These are phyloP conservation scores for Cenopis cana DNA, from an alignment of 2,888 invertebrate genomes.

Conservation along the genomic window DNA sequence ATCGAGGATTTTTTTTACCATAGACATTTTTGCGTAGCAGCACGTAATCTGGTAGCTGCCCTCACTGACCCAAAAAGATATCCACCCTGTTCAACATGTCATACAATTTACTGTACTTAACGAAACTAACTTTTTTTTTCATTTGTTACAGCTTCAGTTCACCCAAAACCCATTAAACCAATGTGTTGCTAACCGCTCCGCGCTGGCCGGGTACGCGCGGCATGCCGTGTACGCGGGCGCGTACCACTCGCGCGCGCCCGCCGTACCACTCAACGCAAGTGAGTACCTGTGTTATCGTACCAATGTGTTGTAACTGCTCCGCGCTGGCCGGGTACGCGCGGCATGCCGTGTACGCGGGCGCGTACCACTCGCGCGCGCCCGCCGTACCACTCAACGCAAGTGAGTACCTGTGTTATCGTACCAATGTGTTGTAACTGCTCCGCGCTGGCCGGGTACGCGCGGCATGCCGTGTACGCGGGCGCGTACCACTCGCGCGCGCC, in stretches of 20 bases:
- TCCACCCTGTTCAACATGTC: too few species aligned
- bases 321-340: slow-evolving; percentile 63
- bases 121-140: neutral
- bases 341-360: too few species aligned
- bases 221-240: slow-evolving; percentile 76
- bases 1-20: too few species aligned
- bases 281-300: slow-evolving; percentile 55
- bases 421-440: too few species aligned
- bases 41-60: too few species aligned
- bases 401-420: neutral
- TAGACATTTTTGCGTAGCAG: too few species aligned
- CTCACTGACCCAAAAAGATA: too few species aligned
- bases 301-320: slow-evolving; percentile 51
- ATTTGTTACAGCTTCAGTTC: slow-evolving; percentile 32
- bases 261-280: slow-evolving; percentile 81
- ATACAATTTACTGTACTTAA: neutral
- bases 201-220: slow-evolving; percentile 80
- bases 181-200: slow-evolving; percentile 53
- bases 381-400: slow-evolving; percentile 3
- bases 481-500: neutral
- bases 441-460: too few species aligned
- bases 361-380: slow-evolving; percentile 60
- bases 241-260: slow-evolving; percentile 78
- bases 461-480: neutral
- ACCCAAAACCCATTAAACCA: slow-evolving; percentile 29